These are phyloP conservation scores for Zelleria hepariella DNA, from an alignment of 2,888 invertebrate species.

Conservation along the genomic window DNA sequence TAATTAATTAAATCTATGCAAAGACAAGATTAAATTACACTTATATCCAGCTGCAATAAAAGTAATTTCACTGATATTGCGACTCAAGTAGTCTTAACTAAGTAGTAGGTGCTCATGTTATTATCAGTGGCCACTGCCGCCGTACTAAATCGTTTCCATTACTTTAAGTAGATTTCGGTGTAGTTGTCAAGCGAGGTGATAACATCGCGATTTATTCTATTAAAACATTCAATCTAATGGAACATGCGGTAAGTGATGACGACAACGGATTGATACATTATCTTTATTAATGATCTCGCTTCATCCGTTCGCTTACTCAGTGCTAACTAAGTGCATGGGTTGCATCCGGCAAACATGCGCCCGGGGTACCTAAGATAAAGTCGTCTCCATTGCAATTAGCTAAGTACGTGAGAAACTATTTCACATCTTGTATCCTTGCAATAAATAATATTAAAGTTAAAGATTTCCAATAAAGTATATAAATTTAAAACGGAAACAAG, in stretches of 20 bases:
- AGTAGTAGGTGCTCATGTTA: background rate
- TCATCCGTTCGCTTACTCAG: background rate
- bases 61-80: too few species aligned
- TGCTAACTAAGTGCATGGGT: background rate
- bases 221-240: slow-evolving; percentile 56
- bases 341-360: background rate
- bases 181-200: slow-evolving; percentile 65
- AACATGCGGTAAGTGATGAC: slow-evolving; percentile 15
- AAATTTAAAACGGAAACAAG: too few species aligned
- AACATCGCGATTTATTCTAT: slow-evolving; percentile 65
- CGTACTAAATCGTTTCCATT: slow-evolving; percentile 65
- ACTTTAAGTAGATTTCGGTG: slow-evolving; percentile 69
- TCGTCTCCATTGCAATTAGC: too few species aligned
- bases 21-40: background rate
- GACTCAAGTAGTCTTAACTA: background rate
- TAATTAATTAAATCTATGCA: background rate
- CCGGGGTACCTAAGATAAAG: too few species aligned
- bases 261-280: slow-evolving; percentile 1
- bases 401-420: too few species aligned
- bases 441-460: too few species aligned
- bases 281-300: background rate
- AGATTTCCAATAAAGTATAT: too few species aligned
- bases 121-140: slow-evolving; percentile 19
- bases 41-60: too few species aligned
- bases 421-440: too few species aligned